A percentile compares a stretch with the other conserved stretches of the same genome.
These are phyloP conservation scores for Drosophila obscura DNA, from an alignment of 1,140 invertebrate genomes.

Conservation along the genomic window DNA sequence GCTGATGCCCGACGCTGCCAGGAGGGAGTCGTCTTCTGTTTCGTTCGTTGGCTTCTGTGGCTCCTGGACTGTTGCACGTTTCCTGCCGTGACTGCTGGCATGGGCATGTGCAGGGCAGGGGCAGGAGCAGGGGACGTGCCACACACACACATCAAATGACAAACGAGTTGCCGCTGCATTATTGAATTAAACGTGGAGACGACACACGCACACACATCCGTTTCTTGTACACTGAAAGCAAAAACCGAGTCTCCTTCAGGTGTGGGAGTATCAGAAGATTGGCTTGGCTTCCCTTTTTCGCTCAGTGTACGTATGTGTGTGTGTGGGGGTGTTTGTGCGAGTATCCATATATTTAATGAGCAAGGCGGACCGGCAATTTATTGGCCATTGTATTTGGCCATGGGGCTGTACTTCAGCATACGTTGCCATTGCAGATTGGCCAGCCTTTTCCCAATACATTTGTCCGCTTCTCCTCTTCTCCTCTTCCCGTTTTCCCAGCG, in stretches of 20 bases:
- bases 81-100: background rate
- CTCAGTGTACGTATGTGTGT: background rate
- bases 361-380: constrained; percentile 47
- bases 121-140: constrained; percentile 23
- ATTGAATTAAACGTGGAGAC: constrained; percentile 67
- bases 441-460: background rate
- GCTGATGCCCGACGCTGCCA: background rate
- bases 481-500: too few species aligned
- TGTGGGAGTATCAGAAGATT: too few species aligned
- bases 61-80: constrained; percentile 1
- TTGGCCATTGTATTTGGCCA: constrained; percentile 43
- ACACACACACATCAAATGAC: constrained; percentile 47
- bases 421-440: background rate
- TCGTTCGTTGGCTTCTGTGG: constrained; percentile 6
- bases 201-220: constrained; percentile 1
- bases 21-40: background rate
- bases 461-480: too few species aligned
- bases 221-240: too few species aligned
- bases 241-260: too few species aligned
- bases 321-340: constrained; percentile 4
- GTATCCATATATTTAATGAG: constrained; percentile 40
- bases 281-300: background rate
- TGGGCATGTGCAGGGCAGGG: background rate
- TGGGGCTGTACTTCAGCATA: background rate
- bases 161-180: constrained; percentile 68